These are phyloP conservation scores for Ptycholaimellus sp. DNA, from an alignment of 2,888 invertebrate genomes.

Conservation along the genomic window DNA sequence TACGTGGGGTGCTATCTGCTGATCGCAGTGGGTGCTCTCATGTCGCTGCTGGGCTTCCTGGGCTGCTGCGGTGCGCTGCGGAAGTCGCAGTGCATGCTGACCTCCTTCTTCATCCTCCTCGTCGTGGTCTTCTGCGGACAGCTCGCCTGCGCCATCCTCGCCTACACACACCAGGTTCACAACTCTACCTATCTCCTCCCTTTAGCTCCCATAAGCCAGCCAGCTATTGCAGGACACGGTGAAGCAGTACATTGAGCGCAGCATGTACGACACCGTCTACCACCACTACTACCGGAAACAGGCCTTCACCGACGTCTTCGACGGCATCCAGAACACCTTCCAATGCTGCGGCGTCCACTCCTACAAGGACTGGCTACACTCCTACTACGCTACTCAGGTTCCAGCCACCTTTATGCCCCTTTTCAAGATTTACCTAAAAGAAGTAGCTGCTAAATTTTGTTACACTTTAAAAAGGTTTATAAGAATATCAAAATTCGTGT, in stretches of 20 bases:
- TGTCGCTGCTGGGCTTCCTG: conserved; percentile 50
- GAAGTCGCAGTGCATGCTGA: conserved; percentile 51
- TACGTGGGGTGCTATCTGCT: conserved; percentile 37
- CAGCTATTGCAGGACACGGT: conserved; percentile 23
- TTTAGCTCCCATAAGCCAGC: background rate
- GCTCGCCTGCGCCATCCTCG: conserved; percentile 51
- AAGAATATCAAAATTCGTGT: too few relatives aligned
- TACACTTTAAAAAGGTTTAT: too few relatives aligned
- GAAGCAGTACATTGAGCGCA: conserved; percentile 40
- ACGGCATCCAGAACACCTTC: conserved; percentile 43
- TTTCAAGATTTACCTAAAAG: too few relatives aligned
- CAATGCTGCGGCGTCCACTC: conserved; percentile 52
- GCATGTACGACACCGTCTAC: conserved; percentile 40
- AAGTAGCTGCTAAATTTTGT: too few relatives aligned
- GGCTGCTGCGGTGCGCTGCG: conserved; percentile 58
- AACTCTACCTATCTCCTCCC: background rate
- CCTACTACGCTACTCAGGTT: conserved; percentile 11
- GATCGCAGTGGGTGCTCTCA: conserved; percentile 44
- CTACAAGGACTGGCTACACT: conserved; percentile 41
- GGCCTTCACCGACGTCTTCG: conserved; percentile 38
- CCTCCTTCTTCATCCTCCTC: conserved; percentile 49
- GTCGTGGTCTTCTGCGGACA: conserved; percentile 52
- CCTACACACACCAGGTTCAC: conserved; percentile 39
- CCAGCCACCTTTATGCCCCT: too few relatives aligned
- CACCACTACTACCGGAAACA: conserved; percentile 36